These are phyloP conservation scores for Helleia helle DNA, from an alignment of 2,888 invertebrate genomes.

Conservation along the genomic window DNA sequence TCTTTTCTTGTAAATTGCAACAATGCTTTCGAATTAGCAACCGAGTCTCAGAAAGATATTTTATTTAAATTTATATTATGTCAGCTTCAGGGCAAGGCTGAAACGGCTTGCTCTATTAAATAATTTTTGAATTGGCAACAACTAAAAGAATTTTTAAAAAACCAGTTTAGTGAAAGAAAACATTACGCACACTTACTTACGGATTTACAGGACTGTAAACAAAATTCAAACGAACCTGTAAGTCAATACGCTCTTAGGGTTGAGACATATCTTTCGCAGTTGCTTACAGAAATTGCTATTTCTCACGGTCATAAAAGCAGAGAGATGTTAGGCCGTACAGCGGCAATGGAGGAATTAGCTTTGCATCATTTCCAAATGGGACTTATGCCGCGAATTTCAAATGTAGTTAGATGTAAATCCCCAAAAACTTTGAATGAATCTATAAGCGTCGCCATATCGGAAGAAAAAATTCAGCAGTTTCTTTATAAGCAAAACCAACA, in stretches of 20 bases:
- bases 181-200: no score
- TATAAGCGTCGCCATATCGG: constrained; percentile 14
- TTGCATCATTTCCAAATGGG: constrained; percentile 19
- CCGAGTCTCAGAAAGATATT: constrained; percentile 1
- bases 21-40: constrained; percentile 9
- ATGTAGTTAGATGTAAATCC: constrained; percentile 14
- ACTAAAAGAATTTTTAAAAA: not conserved
- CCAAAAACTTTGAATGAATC: constrained; percentile 19
- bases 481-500: not conserved
- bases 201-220: constrained; percentile 11
- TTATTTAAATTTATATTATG: constrained; percentile 14
- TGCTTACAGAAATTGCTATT: constrained; percentile 24
- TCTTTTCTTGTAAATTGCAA: constrained; percentile 10
- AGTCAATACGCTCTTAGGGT: constrained; percentile 21
- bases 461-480: not conserved
- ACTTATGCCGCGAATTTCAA: constrained; percentile 15
- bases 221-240: constrained; percentile 19
- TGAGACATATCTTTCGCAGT: constrained; percentile 23
- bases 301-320: constrained; percentile 14
- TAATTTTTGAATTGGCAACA: no score
- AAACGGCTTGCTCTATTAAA: constrained; percentile 8
- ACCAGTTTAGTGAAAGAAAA: not conserved
- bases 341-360: constrained; percentile 26
- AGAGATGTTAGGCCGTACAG: constrained; percentile 22
- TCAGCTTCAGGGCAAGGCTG: constrained; percentile 14